phyloP scores from a whole-genome alignment of 1,140 invertebrate species.

The Tetramorium parvispinum region DNA sequence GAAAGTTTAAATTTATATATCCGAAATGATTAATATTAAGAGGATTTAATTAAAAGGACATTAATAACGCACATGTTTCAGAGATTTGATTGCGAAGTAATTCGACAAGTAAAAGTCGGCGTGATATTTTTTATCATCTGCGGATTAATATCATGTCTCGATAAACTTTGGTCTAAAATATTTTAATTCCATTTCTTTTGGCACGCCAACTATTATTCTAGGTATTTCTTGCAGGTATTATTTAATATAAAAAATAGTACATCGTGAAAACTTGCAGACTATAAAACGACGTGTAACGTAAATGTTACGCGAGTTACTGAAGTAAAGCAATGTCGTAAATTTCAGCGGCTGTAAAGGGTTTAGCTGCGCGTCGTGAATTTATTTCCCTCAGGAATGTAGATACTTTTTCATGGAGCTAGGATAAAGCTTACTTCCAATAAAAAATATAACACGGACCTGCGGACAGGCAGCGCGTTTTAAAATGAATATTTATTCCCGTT shows the following conservation, averaged over 20 bases:
- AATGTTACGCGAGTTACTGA: conserved; percentile 24
- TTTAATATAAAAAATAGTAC: background rate
- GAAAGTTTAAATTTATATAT: background rate
- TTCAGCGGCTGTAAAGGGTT: conserved; percentile 33
- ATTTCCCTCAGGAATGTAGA: conserved; percentile 39
- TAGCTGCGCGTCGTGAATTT: conserved; percentile 37
- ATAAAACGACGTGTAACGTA: conserved; percentile 47
- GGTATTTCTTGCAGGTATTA: background rate
- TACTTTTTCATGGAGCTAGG: conserved; percentile 24
- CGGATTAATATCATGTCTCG: background rate
- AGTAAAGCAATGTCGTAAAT: conserved; percentile 46
- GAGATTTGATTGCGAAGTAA: background rate
- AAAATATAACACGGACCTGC: background rate
- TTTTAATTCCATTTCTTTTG: background rate
- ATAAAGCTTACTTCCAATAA: conserved; percentile 22
- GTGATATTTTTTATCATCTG: background rate
- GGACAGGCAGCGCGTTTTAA: background rate
- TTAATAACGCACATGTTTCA: background rate
- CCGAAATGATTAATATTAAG: background rate
- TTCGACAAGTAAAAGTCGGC: background rate
- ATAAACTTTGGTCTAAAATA: background rate
- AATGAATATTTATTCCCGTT: background rate
- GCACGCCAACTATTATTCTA: background rate
- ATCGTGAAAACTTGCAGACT: conserved; percentile 29
- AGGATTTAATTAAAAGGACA: background rate